Evolutionary conservation across 1,140 invertebrate genomes (phyloP), one percentile per base, ranked within the genome.

Genomic region (Papilio polytes): DNA sequence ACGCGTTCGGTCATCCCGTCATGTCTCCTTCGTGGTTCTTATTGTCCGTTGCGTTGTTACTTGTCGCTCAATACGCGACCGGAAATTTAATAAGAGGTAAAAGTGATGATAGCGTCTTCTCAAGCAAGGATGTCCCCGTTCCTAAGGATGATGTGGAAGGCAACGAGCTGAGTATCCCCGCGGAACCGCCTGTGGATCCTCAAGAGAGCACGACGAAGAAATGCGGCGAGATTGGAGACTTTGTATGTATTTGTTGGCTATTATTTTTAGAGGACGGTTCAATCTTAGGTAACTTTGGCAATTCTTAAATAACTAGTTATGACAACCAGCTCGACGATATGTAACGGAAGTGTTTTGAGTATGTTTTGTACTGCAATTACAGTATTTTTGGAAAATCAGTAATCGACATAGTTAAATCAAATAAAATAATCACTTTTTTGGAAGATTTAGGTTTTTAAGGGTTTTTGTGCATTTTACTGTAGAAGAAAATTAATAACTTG

Each of bases 181-280:
- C 46, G 26, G 83, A 81, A 31, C 15, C 20, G 15, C 22, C 70
- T 26, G 26, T 18, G 48, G 63, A 26, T 20, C 79, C 80, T 20
- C 80, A 85, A 48, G 51, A 80, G 12, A 77, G 70, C 10, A 26
- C 76, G 48, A 80, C 74, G 1, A 80, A 82, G 74, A 80, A 86
- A 83, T 92, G 91, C 53, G 86, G 83, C 46, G 74, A 85, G 78
- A 80, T 91, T 74, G 91, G 91, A 73, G 84, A 88, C 83, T 91
- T 90, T 70, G 91, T 92, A 89, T 89, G 90, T 91, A 85, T 78
- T 36, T 70, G 0, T 78, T 59, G 76, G 13, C 78, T 6, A 41
- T 36, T 6, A 36, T 74, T 78, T 78, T 41, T 31, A 18, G 0
- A 18, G 15, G 81, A 15, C 36, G 46, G 44, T n/a, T 10, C 3